Evolutionary conservation across 2,888 invertebrate genomes (phyloP).

Genomic region (Gisinianus flammeolus): DNA sequence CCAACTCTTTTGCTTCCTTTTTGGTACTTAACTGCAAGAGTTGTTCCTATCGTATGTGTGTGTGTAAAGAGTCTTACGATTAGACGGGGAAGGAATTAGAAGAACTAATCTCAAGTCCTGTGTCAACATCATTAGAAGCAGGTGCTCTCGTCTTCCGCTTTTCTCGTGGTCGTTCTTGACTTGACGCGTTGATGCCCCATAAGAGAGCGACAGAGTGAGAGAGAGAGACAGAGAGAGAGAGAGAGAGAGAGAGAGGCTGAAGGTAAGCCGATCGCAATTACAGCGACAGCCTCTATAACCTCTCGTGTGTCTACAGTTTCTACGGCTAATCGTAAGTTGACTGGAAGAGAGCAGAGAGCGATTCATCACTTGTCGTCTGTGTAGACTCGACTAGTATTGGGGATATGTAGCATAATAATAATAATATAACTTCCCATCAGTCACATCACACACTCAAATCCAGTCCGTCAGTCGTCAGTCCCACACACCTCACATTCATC

Average conservation of each 20-base stretch:
- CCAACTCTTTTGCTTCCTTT: not conserved
- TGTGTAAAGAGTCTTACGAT: not conserved
- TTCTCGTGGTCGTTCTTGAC: not conserved
- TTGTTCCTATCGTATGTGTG: too few relatives aligned
- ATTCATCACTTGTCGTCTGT: conserved; percentile 22
- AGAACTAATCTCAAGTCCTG: not conserved
- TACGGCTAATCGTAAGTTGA: not conserved
- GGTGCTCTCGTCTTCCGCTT: not conserved
- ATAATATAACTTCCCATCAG: conserved; percentile 19
- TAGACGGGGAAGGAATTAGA: conserved; percentile 17
- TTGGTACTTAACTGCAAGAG: too few relatives aligned
- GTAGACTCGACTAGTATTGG: too few relatives aligned
- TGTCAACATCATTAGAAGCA: conserved; percentile 27
- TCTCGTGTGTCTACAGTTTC: not conserved
- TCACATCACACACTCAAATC: conserved; percentile 30
- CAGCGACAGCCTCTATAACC: not conserved
- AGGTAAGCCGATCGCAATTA: conserved; percentile 25
- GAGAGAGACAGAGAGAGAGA: too few relatives aligned
- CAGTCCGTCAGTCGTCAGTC: conserved; percentile 16
- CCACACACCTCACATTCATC: conserved; percentile 27
- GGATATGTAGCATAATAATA: too few relatives aligned
- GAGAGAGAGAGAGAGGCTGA: not conserved
- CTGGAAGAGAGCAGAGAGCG: conserved; percentile 20
- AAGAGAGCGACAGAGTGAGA: too few relatives aligned
- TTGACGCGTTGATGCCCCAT: not conserved